A percentile compares a stretch with the other conserved stretches of the same genome.
Conservation (phyloP, 2,888 invertebrate genomes). For the Gonocerus acuteangulatus region DNA sequence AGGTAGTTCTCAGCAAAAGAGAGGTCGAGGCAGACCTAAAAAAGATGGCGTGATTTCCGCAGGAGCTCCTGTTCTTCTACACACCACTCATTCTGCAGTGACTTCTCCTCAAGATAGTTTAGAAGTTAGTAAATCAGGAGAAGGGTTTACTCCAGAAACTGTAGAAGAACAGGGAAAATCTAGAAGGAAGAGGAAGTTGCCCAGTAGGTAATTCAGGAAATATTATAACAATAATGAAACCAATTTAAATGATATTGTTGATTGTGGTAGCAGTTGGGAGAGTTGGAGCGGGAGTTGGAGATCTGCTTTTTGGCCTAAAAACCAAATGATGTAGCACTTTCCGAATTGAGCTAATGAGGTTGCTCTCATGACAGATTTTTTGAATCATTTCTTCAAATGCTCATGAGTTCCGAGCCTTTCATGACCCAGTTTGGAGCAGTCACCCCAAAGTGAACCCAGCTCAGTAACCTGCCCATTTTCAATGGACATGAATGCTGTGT, state of each 20-base stretch:
- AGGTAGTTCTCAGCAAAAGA: not conserved
- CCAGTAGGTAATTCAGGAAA: constrained; percentile 47
- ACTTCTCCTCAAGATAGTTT: not conserved
- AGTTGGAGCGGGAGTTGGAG: no score
- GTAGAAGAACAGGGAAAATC: constrained; percentile 8
- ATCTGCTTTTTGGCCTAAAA: no score
- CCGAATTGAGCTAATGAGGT: no score
- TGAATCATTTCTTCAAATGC: no score
- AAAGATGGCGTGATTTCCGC: not conserved
- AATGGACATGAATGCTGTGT: no score
- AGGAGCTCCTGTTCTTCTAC: not conserved
- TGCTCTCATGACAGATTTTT: no score
- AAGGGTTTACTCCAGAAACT: constrained; percentile 7
- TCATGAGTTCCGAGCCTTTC: no score
- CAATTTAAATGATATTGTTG: not conserved
- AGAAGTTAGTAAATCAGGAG: not conserved
- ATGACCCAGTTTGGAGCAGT: no score
- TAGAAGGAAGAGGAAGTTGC: constrained; percentile 55
- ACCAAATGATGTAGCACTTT: no score
- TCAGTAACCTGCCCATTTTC: no score
- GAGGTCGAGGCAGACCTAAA: constrained; percentile 9
- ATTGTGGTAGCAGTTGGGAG: no score
- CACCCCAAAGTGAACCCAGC: no score
- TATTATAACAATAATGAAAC: constrained; percentile 22
- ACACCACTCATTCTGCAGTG: not conserved